Base-by-base conservation (phyloP, 1,140 invertebrate genomes). In the Galleria mellonella region DNA sequence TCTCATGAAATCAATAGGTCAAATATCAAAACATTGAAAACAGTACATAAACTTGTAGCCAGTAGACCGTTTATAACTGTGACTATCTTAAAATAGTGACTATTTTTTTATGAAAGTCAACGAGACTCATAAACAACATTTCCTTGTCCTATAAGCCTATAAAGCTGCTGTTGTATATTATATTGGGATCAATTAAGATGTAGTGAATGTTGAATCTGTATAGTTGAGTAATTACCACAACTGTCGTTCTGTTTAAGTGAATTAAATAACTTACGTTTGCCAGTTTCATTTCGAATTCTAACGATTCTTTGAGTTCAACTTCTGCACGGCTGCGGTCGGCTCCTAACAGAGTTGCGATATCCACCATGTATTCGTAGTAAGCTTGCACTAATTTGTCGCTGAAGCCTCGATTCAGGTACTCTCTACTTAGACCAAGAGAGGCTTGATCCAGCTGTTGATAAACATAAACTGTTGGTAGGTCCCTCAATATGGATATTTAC, bases 211-310 rank as follows among this genome's bases (percentile, higher is more conserved):
- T n/a, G n/a, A n/a, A n/a, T n/a, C n/a, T n/a, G n/a, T n/a, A n/a
- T n/a, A n/a, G n/a, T n/a, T n/a, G n/a, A n/a, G n/a, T n/a, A n/a
- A n/a, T n/a, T n/a, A n/a, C n/a, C n/a, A n/a, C n/a, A n/a, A n/a
- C n/a, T n/a, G n/a, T n/a, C n/a, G n/a, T n/a, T n/a, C n/a, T n/a
- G n/a, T n/a, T n/a, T n/a, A n/a, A n/a, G n/a, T n/a, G n/a, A 23
- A 23, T 2, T 23, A 42, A 8, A 15, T 2, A 48, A 88, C 90
- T 92, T 88, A 97, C 95, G 72, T 97, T 97, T n/a, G 96, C 96
- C 30, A 99, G 87, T 52, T 92, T 89, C 9, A 96, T 96, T 88
- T 99, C 97, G 66, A 99, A 98, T 10, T 94, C 86, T 1, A 99
- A 87, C 0, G 96, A 95, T 38, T 95, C 92, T 12, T 88, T 89